Base-by-base conservation (phyloP, 1,140 invertebrate genomes). In the Diorhabda carinulata region DNA sequence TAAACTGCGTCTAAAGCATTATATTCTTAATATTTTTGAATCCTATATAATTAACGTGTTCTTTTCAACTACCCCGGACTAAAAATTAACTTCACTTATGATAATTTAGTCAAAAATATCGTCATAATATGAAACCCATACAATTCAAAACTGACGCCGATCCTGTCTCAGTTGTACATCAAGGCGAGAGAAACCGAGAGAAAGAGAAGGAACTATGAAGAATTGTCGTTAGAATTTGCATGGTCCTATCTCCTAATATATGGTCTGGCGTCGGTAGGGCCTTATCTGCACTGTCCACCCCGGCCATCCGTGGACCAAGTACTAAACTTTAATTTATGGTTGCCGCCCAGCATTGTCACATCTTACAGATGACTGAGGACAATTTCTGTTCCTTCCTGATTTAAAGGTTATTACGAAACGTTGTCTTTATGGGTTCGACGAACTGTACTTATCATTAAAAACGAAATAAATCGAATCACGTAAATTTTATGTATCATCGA, bases 251-350 rank as follows among this genome's bases (percentile, higher is more conserved):
- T 72, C 43, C 73, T 75, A 73, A 77, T 75, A 77, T 75, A 77
- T 78, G 72, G 76, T 68, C 44, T 0, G 10, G 67, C 40, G 57
- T 45, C 52, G 57, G 57, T 58, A 59, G 57, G 69, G 69, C 69
- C 76, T 78, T 78, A 78, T 78, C 76, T 76, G 64, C 70, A 66
- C 73, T 76, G 78, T 79, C 78, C 78, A 79, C 78, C 78, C 74
- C 74, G 73, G 52, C 61, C 56, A 52, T 52, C n/a, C 47, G 2
- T 52, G 47, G 66, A 61, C 74, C 75, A 77, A 77, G 73, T 76
- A 77, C 75, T 79, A 78, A 78, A 79, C 77, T 79, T 79, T 78
- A 79, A 79, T 79, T 79, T 79, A 79, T 79, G 72, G 72, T 66
- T 69, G 68, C 68, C 73, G 72, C 74, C 73, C 72, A 75, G 74